These are phyloP conservation scores for Zele albiditarsus DNA, from an alignment of 2,888 invertebrate genomes.

Conservation along the genomic window DNA sequence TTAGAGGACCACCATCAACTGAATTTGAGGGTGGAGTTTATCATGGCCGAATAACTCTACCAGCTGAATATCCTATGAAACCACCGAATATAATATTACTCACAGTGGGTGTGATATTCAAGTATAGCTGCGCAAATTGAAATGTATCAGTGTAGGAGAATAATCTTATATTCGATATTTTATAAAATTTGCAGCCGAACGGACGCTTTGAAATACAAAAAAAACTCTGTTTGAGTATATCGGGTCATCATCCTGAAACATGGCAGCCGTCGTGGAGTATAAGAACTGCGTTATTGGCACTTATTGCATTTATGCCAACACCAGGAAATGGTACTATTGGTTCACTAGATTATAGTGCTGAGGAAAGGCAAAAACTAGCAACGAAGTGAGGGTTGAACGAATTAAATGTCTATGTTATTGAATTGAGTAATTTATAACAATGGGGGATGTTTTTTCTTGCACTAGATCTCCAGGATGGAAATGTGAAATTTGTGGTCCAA, in stretches of 20 bases:
- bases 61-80: conserved; percentile 97
- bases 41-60: conserved; percentile 92
- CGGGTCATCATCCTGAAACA: conserved; percentile 97
- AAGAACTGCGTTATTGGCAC: conserved; percentile 90
- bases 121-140: background rate
- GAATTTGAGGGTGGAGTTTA: conserved; percentile 94
- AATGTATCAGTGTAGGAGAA: background rate
- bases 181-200: conserved; percentile 80
- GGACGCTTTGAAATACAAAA: conserved; percentile 94
- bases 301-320: conserved; percentile 96
- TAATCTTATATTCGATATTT: background rate
- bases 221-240: conserved; percentile 96
- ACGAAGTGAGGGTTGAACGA: conserved; percentile 77
- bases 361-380: conserved; percentile 87
- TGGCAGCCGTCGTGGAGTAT: conserved; percentile 99
- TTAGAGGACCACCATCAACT: conserved; percentile 89
- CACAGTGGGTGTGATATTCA: conserved; percentile 77
- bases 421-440: conserved; percentile 6
- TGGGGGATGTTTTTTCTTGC: conserved; percentile 29
- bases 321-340: conserved; percentile 93
- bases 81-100: conserved; percentile 95
- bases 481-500: conserved; percentile 79
- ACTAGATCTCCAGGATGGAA: conserved; percentile 78
- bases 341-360: conserved; percentile 89
- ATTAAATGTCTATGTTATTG: conserved; percentile 13